phyloP scores from a whole-genome alignment of 2,888 invertebrate species.

The Gerosis bhagava region DNA sequence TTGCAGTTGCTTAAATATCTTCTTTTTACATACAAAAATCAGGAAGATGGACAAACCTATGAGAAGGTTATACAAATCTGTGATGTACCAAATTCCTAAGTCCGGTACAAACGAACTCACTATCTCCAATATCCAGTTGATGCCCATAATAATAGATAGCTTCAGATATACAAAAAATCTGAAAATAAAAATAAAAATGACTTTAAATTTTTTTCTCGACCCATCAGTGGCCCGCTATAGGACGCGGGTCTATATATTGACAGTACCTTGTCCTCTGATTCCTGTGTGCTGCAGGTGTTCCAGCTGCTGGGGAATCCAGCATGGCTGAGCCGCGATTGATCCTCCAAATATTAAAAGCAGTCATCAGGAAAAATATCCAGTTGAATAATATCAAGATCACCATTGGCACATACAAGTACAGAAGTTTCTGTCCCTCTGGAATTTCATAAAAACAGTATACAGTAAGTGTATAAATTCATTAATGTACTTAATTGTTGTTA shows the following conservation, averaged over 20 bases:
- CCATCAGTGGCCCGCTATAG: too few relatives aligned
- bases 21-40: constrained; percentile 66
- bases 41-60: constrained; percentile 63
- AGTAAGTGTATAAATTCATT: not conserved
- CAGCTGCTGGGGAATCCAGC: constrained; percentile 53
- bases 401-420: constrained; percentile 67
- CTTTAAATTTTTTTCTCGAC: too few relatives aligned
- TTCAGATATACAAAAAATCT: constrained; percentile 67
- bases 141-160: constrained; percentile 67
- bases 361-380: constrained; percentile 68
- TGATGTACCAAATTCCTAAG: constrained; percentile 48
- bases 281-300: constrained; percentile 55
- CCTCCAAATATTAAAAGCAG: constrained; percentile 67
- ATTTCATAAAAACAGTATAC: not conserved
- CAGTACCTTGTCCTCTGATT: constrained; percentile 37
- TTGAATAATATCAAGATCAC: constrained; percentile 59
- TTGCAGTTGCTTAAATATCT: constrained; percentile 49
- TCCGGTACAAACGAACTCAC: constrained; percentile 50
- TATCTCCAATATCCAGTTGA: constrained; percentile 68
- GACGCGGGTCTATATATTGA: too few relatives aligned
- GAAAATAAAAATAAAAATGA: constrained; percentile 21
- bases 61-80: constrained; percentile 61
- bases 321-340: constrained; percentile 57
- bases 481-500: too few relatives aligned
- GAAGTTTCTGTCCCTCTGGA: constrained; percentile 54